A percentile compares a stretch with the other conserved stretches of the same genome.
Conservation (phyloP, 2,888 invertebrate species). For the Erebia ligea region DNA sequence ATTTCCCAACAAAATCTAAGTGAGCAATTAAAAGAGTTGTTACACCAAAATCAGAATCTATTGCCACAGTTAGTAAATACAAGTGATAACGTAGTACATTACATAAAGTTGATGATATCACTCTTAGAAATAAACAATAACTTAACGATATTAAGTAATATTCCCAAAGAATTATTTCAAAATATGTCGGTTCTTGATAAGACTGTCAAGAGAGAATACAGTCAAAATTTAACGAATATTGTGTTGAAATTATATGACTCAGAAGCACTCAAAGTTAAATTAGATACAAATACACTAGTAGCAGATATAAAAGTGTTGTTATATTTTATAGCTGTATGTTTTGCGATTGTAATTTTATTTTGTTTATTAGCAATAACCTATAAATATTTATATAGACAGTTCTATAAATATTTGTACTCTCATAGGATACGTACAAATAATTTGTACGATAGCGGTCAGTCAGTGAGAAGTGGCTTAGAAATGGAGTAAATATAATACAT, state of each 20-base stretch:
- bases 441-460: conserved; percentile 12
- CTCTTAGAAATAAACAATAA: conserved; percentile 29
- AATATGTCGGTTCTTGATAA: not conserved
- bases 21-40: conserved; percentile 11
- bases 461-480: not conserved
- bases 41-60: conserved; percentile 11
- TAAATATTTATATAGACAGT: not conserved
- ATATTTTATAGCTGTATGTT: conserved; percentile 27
- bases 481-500: conserved; percentile 9
- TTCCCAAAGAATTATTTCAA: conserved; percentile 15
- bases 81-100: conserved; percentile 21
- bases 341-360: conserved; percentile 15
- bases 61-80: conserved; percentile 12
- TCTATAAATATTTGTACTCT: not conserved
- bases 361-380: conserved; percentile 2
- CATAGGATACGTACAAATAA: not conserved
- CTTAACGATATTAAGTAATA: conserved; percentile 21
- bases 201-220: not conserved
- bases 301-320: conserved; percentile 17
- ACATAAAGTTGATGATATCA: conserved; percentile 20
- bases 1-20: not conserved
- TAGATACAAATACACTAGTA: conserved; percentile 7
- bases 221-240: not conserved
- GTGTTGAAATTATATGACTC: not conserved
- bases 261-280: not conserved